Base-by-base conservation (phyloP, 2,113 vertebrate species). In the Phalacrocorax brasilianus region DNA sequence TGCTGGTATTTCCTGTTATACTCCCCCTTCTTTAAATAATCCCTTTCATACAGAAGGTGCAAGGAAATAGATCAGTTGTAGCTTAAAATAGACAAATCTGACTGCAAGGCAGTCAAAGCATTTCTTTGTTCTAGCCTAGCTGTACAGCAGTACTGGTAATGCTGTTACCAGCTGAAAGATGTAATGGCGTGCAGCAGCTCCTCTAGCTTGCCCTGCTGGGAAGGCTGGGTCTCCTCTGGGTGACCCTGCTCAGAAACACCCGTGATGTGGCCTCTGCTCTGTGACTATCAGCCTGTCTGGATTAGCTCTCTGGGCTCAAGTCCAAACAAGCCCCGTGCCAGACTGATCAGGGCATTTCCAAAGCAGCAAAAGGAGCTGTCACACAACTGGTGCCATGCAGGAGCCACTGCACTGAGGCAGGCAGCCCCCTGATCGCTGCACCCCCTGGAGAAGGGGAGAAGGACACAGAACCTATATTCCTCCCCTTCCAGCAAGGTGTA, bases 41-140 rank as follows among this genome's bases (percentile, higher is more conserved):
- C 88, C 86, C 44, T 70, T 83, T 85, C 45, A 61, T 38, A 73
- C 38, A 44, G 71, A 94, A 77, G 92, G 77, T 93, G 91, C 53
- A 71, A 91, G 50, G 89, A 95, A 88, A 94, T 33, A 91, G 86
- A 92, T 91, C 92, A 79, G 50, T 95, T 89, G 66, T 59, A 73
- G 84, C 95, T 97, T 95, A 91, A 96, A 96, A 94, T 87, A 95
- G 94, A 82, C 26, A 68, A 78, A 96, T 92, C 87, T 94, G 83
- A 84, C 91, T 92, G 85, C 27, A 86, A 73, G 84, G 18, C 49
- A 56, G 68, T 35, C 26, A 53, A 8, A 93, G 94, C 44, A 3
- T 89, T 82, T 72, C 75, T 88, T 73, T 88, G 72, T 92, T 74
- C 42, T 15, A n/a, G 67, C 71, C 33, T 55, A 14, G 62, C 91